These are phyloP conservation scores for Enteromius anoplus DNA, from an alignment of 2,797 vertebrate species.

Conservation along the genomic window DNA sequence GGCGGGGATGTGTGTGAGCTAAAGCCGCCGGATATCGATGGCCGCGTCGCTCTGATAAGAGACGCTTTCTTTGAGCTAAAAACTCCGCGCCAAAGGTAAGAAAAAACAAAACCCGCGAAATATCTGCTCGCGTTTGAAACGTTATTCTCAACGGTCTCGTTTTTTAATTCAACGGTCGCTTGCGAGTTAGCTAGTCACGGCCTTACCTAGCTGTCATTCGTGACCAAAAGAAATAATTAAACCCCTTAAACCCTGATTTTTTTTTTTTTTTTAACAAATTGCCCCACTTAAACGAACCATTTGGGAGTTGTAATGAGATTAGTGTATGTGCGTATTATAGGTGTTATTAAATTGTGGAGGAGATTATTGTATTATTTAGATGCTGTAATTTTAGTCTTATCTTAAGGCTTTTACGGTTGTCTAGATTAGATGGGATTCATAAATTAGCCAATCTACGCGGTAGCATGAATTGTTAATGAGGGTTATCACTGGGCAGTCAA, in stretches of 20 bases:
- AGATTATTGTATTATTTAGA: slow-evolving; percentile 19
- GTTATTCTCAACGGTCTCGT: neutral
- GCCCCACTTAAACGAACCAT: neutral
- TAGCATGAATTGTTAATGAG: slow-evolving; percentile 31
- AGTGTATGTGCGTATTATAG: neutral
- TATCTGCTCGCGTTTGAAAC: neutral
- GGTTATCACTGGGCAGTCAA: slow-evolving; percentile 24
- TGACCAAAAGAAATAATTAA: slow-evolving; percentile 22
- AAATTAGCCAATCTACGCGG: slow-evolving; percentile 16
- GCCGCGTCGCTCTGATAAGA: slow-evolving; percentile 16
- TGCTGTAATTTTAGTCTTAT: slow-evolving; percentile 35
- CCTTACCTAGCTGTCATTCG: slow-evolving; percentile 11
- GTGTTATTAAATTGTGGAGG: neutral
- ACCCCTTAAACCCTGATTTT: neutral
- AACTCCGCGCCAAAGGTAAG: slow-evolving; percentile 11
- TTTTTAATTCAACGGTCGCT: slow-evolving; percentile 5
- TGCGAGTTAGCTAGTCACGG: slow-evolving; percentile 1
- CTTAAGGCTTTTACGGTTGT: slow-evolving; percentile 4
- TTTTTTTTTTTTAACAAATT: neutral
- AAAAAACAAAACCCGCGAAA: neutral
- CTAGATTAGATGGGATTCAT: slow-evolving; percentile 36
- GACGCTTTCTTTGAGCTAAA: slow-evolving; percentile 18
- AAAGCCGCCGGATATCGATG: slow-evolving; percentile 14
- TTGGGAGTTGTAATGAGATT: slow-evolving; percentile 3
- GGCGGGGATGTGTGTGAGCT: slow-evolving; percentile 43